Evolutionary conservation across 2,113 vertebrate species (phyloP).

Genomic region (Periophthalmus modestus): DNA sequence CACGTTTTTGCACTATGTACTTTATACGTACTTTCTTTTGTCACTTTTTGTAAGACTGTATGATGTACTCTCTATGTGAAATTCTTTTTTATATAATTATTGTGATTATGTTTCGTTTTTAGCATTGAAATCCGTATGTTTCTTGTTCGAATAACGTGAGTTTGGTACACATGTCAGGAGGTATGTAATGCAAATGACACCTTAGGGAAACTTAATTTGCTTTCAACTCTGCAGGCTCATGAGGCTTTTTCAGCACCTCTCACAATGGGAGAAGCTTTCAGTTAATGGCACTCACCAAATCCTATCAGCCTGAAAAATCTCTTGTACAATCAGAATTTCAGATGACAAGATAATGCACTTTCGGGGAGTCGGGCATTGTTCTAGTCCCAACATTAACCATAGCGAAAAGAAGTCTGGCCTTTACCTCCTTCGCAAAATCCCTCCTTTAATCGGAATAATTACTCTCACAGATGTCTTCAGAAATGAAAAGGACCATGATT

Average conservation of each 20-base stretch:
- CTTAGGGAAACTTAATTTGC: too few species aligned
- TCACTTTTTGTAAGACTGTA: too few species aligned
- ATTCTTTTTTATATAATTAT: too few species aligned
- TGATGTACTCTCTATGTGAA: too few species aligned
- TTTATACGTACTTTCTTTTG: too few species aligned
- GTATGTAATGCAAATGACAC: too few species aligned
- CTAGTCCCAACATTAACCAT: conserved; percentile 57
- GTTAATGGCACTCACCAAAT: neutral
- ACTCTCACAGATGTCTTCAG: conserved; percentile 39
- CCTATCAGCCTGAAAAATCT: neutral
- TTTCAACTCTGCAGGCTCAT: too few species aligned
- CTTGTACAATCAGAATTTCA: neutral
- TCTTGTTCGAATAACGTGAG: too few species aligned
- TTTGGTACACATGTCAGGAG: too few species aligned
- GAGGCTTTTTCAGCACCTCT: neutral
- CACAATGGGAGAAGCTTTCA: neutral
- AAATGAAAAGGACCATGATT: conserved; percentile 56
- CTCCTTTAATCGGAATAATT: conserved; percentile 37
- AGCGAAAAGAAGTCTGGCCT: conserved; percentile 25
- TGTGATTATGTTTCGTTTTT: too few species aligned
- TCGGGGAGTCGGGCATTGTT: conserved; percentile 39
- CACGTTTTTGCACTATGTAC: too few species aligned
- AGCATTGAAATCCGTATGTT: too few species aligned
- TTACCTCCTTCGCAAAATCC: conserved; percentile 21
- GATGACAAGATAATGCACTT: conserved; percentile 57